Evolutionary conservation across 2,888 invertebrate genomes (phyloP), one percentile per base, ranked within the genome.

Genomic region (Acanthoscelides obtectus): DNA sequence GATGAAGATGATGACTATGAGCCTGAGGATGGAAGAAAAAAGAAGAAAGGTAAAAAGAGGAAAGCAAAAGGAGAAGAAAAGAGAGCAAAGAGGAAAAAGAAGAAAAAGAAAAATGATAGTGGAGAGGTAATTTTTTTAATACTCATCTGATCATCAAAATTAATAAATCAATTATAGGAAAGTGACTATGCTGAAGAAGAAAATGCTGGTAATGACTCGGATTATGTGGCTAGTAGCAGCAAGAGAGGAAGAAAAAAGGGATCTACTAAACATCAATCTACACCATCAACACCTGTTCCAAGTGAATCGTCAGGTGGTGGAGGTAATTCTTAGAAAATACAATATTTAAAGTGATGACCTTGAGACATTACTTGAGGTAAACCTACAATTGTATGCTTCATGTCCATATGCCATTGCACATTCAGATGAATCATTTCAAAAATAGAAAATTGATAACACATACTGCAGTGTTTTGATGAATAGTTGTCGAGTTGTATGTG

Each of bases 41-140:
- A 95, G 87, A 97, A 97, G 83, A 96, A 97, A 81, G 96, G 96
- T 22, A 97, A 97, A 85, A 98, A 98, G 84, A 90, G 97, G 82
- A 97, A 96, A 87, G 94, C 93, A 70, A 90, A 93, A 80, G 93
- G 95, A 80, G 96, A 96, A 84, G 94, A 94, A 72, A 95, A 96
- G 85, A 96, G 95, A 83, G 96, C 95, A 77, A 95, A 95, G 84
- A 95, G 96, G 87, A 95, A 96, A 87, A 96, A 96, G 90, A 96
- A 96, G 88, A 95, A 95, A 89, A 92, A 94, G 85, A 96, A 95
- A 89, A 94, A 95, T 86, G 96, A 96, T 78, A 96, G 95, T 85
- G 94, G 92, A 81, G 95, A 95, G 84, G 92, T 88, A 88, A 81
- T 79, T 80, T 70, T 12, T 45, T 45, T 12, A 5, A 12, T 45